These are phyloP conservation scores for Antechinus flavipes DNA, from an alignment of 2,113 vertebrate genomes.

Conservation along the genomic window DNA sequence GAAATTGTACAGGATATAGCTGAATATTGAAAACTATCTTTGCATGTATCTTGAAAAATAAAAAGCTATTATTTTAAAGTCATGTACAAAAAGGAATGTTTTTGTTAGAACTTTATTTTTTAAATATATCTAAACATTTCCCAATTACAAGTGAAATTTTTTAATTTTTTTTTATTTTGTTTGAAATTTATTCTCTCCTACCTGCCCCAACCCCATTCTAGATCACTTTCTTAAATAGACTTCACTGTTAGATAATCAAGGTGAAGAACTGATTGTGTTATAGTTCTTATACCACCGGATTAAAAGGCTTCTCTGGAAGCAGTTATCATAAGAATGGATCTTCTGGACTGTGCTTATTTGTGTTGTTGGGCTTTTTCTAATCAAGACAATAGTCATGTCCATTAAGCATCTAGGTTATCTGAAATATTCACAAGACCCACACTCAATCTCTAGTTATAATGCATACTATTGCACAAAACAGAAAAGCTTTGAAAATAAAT, in stretches of 20 bases:
- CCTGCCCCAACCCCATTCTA: not conserved
- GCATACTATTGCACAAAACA: not conserved
- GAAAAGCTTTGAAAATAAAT: conserved; percentile 47
- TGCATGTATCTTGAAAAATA: too few relatives aligned
- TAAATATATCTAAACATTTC: not conserved
- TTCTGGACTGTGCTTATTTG: not conserved
- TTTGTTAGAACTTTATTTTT: not conserved
- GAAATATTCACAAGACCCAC: not conserved
- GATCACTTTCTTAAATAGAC: conserved; percentile 7
- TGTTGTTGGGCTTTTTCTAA: conserved; percentile 8
- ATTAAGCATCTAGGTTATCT: not conserved
- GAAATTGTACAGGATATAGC: too few relatives aligned
- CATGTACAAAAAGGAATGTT: not conserved
- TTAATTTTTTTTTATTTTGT: not conserved
- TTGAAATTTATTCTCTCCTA: not conserved
- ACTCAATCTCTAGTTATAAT: not conserved
- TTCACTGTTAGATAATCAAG: conserved; percentile 33
- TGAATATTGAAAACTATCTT: too few relatives aligned
- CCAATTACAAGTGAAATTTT: not conserved
- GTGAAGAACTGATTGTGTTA: conserved; percentile 5
- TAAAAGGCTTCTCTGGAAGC: not conserved
- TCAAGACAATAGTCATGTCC: not conserved
- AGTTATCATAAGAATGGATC: not conserved
- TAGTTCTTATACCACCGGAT: not conserved
- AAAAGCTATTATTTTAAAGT: too few relatives aligned